Percentiles rank a stretch among this genome's conserved stretches.
Evolutionary conservation across 2,113 vertebrate genomes (phyloP).

Genomic region (Sceloporus undulatus): DNA sequence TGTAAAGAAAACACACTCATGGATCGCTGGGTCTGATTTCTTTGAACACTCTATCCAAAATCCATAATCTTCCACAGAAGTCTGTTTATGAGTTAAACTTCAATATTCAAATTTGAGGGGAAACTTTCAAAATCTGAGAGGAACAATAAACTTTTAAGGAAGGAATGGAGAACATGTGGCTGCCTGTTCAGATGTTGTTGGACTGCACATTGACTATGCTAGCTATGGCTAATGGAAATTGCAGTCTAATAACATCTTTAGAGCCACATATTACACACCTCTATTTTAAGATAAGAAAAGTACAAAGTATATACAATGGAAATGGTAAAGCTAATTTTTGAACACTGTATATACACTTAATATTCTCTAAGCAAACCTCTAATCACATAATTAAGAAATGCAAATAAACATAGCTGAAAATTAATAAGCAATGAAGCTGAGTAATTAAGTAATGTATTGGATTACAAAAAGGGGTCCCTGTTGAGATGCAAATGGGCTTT

Average conservation of each 20-base stretch:
- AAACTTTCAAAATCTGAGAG: background rate
- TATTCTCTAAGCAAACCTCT: background rate
- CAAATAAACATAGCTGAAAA: conserved; percentile 13
- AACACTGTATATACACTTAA: too few relatives aligned
- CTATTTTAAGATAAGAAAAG: background rate
- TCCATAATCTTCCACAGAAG: background rate
- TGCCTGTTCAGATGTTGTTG: background rate
- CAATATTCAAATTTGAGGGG: background rate
- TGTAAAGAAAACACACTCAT: too few relatives aligned
- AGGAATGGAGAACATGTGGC: too few relatives aligned
- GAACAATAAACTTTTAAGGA: background rate
- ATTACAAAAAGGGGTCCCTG: too few relatives aligned
- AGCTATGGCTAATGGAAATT: background rate
- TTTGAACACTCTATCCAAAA: too few relatives aligned
- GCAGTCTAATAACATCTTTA: background rate
- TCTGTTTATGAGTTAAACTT: background rate
- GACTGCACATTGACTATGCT: background rate
- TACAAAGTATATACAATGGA: too few relatives aligned
- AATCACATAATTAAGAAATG: conserved; percentile 1
- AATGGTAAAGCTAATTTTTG: too few relatives aligned
- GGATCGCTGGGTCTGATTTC: too few relatives aligned
- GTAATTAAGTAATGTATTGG: conserved; percentile 5
- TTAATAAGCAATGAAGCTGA: conserved; percentile 20
- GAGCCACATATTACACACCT: background rate
- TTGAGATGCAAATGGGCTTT: too few relatives aligned